Percentiles rank a stretch among this genome's conserved stretches.
phyloP scores from a whole-genome alignment of 2,113 vertebrate genomes.

The Caloenas nicobarica region DNA sequence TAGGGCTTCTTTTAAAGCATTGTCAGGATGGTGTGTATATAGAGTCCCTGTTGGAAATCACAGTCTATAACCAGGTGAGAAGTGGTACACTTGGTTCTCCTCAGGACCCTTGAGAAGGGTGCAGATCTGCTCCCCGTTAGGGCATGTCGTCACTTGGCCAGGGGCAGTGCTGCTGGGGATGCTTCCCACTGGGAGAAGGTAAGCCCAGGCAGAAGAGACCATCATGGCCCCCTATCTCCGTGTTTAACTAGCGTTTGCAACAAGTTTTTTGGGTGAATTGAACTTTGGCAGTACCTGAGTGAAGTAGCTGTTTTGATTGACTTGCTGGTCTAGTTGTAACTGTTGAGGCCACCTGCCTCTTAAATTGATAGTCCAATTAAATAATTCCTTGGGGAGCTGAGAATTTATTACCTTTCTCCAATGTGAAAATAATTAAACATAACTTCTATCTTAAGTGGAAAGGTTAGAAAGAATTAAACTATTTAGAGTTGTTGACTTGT shows the following conservation, averaged over 20 bases:
- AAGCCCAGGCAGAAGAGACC: not conserved
- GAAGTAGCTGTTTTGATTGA: not conserved
- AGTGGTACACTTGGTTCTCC: not conserved
- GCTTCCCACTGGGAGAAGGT: not conserved
- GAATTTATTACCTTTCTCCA: not conserved
- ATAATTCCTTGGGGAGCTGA: not conserved
- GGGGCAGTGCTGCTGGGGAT: not conserved
- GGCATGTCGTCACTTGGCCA: not conserved
- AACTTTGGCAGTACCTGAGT: not conserved
- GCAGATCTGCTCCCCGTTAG: not conserved
- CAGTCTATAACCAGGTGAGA: not conserved
- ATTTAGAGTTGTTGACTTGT: not conserved
- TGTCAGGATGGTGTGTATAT: not conserved
- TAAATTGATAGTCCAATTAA: not conserved
- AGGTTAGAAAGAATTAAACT: not conserved
- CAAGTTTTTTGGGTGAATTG: not conserved
- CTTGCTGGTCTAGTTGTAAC: not conserved
- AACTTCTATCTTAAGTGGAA: not conserved
- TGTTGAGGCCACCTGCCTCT: not conserved
- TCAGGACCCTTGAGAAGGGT: not conserved
- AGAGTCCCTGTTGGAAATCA: not conserved
- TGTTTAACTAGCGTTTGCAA: not conserved
- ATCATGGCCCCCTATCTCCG: not conserved
- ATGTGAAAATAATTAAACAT: not conserved
- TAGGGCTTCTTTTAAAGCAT: not conserved